phyloP scores from a whole-genome alignment of 2,797 vertebrate species.

The Peromyscus melanophrys region DNA sequence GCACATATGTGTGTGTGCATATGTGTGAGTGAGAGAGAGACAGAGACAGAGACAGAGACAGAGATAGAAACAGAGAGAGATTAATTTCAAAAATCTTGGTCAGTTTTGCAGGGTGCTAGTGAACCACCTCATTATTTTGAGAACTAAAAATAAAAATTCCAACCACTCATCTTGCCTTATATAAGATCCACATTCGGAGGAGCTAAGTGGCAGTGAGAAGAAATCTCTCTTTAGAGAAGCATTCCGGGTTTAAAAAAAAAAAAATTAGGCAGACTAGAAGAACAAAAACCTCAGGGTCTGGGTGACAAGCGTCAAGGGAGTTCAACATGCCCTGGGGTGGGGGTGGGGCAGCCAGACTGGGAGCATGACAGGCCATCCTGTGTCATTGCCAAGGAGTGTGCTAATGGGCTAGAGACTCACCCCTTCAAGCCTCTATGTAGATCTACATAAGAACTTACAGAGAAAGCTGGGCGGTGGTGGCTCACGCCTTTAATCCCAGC shows the following conservation, averaged over 20 bases:
- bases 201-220: neutral
- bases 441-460: neutral
- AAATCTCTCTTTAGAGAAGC: conserved; percentile 20
- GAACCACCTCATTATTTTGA: neutral
- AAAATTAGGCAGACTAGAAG: neutral
- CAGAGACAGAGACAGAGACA: no score
- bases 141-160: conserved; percentile 31
- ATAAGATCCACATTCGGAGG: neutral
- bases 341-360: neutral
- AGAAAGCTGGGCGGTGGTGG: neutral
- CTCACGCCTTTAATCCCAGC: no score
- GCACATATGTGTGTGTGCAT: neutral
- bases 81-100: neutral
- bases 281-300: neutral
- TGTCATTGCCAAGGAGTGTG: neutral
- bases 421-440: neutral
- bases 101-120: neutral
- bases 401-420: neutral
- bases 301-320: neutral
- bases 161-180: neutral
- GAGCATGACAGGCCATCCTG: fast-evolving
- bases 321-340: neutral
- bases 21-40: neutral
- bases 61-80: neutral
- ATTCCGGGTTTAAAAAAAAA: neutral